These are phyloP conservation scores for Crepidodera aurea DNA, from an alignment of 2,888 invertebrate genomes.

Conservation along the genomic window DNA sequence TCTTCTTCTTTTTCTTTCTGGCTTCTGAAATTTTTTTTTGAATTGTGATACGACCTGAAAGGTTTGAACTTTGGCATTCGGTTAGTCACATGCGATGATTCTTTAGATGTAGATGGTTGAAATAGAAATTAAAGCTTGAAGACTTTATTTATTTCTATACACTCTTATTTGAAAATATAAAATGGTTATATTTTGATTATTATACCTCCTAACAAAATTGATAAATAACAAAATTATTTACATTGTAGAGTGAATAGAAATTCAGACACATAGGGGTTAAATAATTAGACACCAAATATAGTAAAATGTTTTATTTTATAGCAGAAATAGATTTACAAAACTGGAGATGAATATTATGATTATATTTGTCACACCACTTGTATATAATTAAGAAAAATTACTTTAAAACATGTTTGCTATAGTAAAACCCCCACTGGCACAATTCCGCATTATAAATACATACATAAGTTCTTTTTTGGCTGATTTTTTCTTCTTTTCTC, in stretches of 20 bases:
- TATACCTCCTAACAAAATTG: neutral
- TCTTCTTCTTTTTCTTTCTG: constrained; percentile 68
- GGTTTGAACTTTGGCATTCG: constrained; percentile 9
- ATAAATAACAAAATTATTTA: neutral
- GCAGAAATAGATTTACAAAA: neutral
- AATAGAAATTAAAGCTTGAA: constrained; percentile 2
- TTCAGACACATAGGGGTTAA: neutral
- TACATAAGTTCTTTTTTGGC: too few species aligned
- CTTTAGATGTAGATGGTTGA: constrained; percentile 24
- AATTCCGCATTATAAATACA: too few species aligned
- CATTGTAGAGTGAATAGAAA: neutral
- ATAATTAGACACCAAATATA: neutral
- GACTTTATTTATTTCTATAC: constrained; percentile 1
- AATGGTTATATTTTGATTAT: neutral
- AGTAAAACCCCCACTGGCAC: too few species aligned
- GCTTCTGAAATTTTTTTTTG: constrained; percentile 47
- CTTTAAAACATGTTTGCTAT: too few species aligned
- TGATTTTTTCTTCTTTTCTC: too few species aligned
- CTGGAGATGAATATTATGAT: neutral
- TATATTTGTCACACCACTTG: constrained; percentile 23
- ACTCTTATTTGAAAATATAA: neutral
- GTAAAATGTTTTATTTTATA: constrained; percentile 3
- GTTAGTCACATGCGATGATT: constrained; percentile 42
- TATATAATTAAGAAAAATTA: neutral
- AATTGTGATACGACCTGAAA: neutral